phyloP scores from a whole-genome alignment of 2,113 vertebrate species.

The Indicator maculatus region DNA sequence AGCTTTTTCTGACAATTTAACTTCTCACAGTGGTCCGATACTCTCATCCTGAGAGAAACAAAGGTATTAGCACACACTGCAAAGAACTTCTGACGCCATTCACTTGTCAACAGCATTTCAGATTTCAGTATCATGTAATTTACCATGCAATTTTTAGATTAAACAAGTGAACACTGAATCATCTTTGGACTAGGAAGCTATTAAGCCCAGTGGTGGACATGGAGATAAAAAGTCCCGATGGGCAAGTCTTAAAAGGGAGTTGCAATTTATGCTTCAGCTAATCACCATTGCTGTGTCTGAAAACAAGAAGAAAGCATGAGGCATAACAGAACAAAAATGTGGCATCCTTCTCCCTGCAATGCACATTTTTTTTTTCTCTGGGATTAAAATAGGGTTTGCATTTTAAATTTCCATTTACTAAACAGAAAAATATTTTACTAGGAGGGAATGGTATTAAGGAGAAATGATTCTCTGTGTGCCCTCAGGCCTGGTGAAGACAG shows the following conservation, averaged over 20 bases:
- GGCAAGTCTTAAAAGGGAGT: slow-evolving; percentile 53
- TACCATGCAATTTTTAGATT: slow-evolving; percentile 47
- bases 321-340: slow-evolving; percentile 30
- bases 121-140: not conserved
- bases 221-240: slow-evolving; percentile 55
- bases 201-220: slow-evolving; percentile 41
- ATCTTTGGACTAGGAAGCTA: slow-evolving; percentile 26
- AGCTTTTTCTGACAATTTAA: not conserved
- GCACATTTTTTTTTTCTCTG: slow-evolving; percentile 68
- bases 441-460: slow-evolving; percentile 82
- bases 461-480: slow-evolving; percentile 82
- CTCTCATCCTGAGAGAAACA: not conserved
- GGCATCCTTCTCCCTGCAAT: slow-evolving; percentile 26
- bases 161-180: slow-evolving; percentile 45
- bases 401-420: slow-evolving; percentile 87
- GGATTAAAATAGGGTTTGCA: slow-evolving; percentile 82
- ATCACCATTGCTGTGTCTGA: slow-evolving; percentile 15
- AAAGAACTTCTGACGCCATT: not conserved
- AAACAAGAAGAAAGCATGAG: slow-evolving; percentile 26
- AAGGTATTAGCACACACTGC: not conserved
- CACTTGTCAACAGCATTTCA: not conserved
- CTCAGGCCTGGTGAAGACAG: slow-evolving; percentile 80
- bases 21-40: not conserved
- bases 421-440: slow-evolving; percentile 87
- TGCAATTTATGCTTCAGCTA: slow-evolving; percentile 53